These are phyloP conservation scores for Trogon surrucura DNA, from an alignment of 2,113 vertebrate genomes.

Conservation along the genomic window DNA sequence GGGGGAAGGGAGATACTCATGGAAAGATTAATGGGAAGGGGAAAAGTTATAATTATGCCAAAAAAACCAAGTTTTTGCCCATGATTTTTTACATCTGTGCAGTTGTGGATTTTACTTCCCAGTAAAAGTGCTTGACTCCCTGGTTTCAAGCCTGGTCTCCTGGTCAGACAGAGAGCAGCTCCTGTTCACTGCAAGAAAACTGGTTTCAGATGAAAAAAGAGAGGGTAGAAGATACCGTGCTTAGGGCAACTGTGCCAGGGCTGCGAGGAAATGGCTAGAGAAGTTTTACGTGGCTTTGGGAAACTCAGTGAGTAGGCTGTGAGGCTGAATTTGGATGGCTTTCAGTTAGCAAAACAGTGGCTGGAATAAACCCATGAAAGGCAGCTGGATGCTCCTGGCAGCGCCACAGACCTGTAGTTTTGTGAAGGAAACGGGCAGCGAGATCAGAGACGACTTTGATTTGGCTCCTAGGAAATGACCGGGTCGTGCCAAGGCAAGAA, in stretches of 20 bases:
- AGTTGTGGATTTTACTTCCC: neutral
- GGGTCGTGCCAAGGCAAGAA: neutral
- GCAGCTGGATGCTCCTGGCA: conserved; percentile 44
- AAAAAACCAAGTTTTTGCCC: neutral
- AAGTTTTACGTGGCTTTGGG: conserved; percentile 37
- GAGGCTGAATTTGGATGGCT: neutral
- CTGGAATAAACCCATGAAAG: neutral
- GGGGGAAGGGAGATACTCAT: neutral
- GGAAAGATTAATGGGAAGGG: neutral
- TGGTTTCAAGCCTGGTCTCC: neutral
- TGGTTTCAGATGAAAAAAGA: neutral
- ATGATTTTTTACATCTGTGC: neutral
- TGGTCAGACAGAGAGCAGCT: neutral
- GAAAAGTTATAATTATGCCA: neutral
- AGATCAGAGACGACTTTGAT: conserved; percentile 37
- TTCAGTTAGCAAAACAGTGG: neutral
- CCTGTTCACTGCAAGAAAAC: neutral
- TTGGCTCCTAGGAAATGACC: neutral
- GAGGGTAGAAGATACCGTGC: neutral
- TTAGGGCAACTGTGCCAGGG: neutral
- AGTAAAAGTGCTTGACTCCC: neutral
- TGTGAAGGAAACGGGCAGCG: neutral
- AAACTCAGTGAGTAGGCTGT: neutral
- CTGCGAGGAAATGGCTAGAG: neutral
- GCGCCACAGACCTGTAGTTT: neutral